Base-by-base conservation (phyloP, 2,888 invertebrate genomes). In the Lapara coniferarum region DNA sequence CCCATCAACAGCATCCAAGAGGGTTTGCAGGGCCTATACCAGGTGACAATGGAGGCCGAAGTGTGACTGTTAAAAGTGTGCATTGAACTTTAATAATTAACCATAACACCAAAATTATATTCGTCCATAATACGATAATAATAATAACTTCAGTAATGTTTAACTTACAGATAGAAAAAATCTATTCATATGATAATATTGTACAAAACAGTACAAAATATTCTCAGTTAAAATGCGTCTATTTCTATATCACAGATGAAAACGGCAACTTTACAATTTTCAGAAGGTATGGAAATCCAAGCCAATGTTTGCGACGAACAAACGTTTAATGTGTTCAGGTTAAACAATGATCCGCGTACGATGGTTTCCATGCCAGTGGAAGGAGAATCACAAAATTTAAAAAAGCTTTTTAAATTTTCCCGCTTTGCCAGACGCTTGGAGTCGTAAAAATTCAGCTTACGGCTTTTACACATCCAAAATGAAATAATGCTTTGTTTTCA, bases 401-500 rank as follows among this genome's bases (percentile, higher is more conserved):
- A 87, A 88, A 84, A 82, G 84, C 84, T 89, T 87, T 85, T 83
- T 85, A 87, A 85, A 83, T 82, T 85, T 84, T 63, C 63, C 82
- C 80, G 79, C 80, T 75, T 75, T 79, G 80, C 78, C 83, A 84
- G 84, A 85, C 81, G 82, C 74, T 84, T 81, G 79, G 78, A 84
- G 81, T 85, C 85, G 85, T 89, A 89, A 89, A 87, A 77, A 85
- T 89, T 90, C 86, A 88, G 80, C 82, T 82, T 81, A 85, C 82
- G 78, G 85, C 84, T 86, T 87, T 84, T 83, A 82, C 81, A 84
- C 82, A 85, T 83, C 80, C 82, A 78, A 87, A 87, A 88, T 89
- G 85, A 87, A 84, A 86, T 86, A 87, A 82, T 82, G 83, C 81
- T 82, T 81, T 85, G 84, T 84, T 87, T 85, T 85, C 77, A 78